Evolutionary conservation across 2,888 invertebrate genomes (phyloP).

Genomic region (Phortica magna): DNA sequence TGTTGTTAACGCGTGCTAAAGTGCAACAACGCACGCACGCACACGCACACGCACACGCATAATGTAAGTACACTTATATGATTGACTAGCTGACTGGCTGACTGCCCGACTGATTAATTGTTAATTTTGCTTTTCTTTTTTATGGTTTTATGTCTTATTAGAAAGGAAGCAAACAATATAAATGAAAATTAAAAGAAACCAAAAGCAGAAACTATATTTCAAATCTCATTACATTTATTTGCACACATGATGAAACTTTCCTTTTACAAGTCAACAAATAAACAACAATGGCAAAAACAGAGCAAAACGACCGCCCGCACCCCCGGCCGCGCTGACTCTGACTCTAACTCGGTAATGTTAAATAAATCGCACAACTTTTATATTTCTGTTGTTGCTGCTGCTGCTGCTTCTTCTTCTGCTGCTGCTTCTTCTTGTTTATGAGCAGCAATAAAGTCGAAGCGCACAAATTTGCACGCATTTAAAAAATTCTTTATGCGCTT

Average conservation of each 20-base stretch:
- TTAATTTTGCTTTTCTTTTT: neutral
- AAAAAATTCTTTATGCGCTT: neutral
- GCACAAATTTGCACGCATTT: neutral
- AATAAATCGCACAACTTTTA: too few relatives aligned
- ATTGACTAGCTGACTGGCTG: neutral
- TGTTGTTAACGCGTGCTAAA: neutral
- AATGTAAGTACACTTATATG: too few relatives aligned
- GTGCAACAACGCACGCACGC: neutral
- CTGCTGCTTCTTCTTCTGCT: too few relatives aligned
- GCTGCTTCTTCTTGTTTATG: too few relatives aligned
- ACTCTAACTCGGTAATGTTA: too few relatives aligned
- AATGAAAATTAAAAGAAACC: neutral
- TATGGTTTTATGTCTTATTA: neutral
- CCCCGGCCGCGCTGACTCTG: too few relatives aligned
- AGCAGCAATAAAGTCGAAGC: neutral
- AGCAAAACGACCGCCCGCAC: too few relatives aligned
- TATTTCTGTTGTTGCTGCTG: too few relatives aligned
- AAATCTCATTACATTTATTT: constrained; percentile 12
- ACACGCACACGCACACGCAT: neutral
- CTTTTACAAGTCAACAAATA: neutral
- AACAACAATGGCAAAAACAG: too few relatives aligned
- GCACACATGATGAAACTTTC: constrained; percentile 17
- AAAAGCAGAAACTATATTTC: neutral
- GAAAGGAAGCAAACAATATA: neutral
- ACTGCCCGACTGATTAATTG: neutral